Evolutionary conservation across 2,797 vertebrate species (phyloP), one percentile per base, ranked within the genome.

Genomic region (Melopsittacus undulatus): DNA sequence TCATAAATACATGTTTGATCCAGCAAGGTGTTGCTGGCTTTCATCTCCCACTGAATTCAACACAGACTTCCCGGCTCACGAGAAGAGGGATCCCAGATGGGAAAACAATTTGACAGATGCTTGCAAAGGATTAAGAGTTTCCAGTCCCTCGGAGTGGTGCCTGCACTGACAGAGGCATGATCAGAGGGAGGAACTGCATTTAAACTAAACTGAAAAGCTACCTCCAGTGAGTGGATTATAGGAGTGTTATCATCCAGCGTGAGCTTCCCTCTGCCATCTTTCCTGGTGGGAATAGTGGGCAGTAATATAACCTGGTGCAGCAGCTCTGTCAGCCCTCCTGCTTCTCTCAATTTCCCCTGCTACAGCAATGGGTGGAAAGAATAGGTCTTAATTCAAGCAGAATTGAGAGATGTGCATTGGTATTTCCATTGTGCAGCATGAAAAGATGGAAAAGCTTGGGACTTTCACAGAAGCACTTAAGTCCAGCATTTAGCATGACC

Each of bases 41-140:
- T 94, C 69, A 76, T 90, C 91, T 92, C 87, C 66, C 70, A 13
- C 30, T 1, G 76, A 92, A 90, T 36, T 45, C 94, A 45, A 23
- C 0, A 27, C 84, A 93, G 86, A 63, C 67, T 93, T 62, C 81
- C 64, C 15, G 2, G 59, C 66, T 78, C 19, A 1, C 4, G 6
- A 69, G 48, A 74, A 79, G 49, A 90, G 24, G 63, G 54, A 63
- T 94, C 92, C 86, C 67, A 36, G 82, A 49, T 86, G 86, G 91
- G 84, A 78, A 87, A 63, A 69, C 82, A 79, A 90, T 75, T 76
- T 93, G 89, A 89, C 84, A 93, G 94, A 90, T 81, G 89, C 77
- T 79, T 89, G 89, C 29, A 40, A 62, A 92, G 89, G 96, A 97
- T 96, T 93, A 96, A 61, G 93, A 89, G 76, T 94, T 96, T 88